Base-by-base conservation (phyloP, 2,113 vertebrate genomes). In the Notarius quadriscutis region DNA sequence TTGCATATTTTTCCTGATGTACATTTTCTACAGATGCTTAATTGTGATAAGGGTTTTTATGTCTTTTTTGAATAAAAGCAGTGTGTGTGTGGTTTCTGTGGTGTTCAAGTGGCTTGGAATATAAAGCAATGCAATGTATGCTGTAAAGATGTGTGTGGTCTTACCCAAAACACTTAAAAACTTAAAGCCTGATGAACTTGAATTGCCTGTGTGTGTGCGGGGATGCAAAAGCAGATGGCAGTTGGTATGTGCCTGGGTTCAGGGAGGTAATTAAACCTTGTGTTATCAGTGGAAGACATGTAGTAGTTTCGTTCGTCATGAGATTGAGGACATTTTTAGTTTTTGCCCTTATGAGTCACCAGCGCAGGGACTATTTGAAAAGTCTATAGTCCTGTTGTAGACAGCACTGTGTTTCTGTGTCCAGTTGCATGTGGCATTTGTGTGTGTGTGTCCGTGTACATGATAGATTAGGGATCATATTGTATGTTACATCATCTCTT, bases 41-140 rank as follows among this genome's bases (percentile, higher is more conserved):
- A 93, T 95, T 95, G 94, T 95, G 93, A 95, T 95, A 95, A 95
- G 87, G 91, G 93, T 94, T 95, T 96, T 94, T 95, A 95, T 95
- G 95, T 95, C 94, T 95, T 95, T 95, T 93, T 95, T 96, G 93
- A 93, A 93, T 90, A 93, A 87, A 90, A 89, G 87, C 87, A 77
- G 91, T 92, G 83, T 92, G 89, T 93, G 87, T 89, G 94, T 94
- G 92, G 90, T 93, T 93, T 93, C 90, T 88, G 91, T 93, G 92
- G 86, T 86, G 89, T 93, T 89, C 88, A 90, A 86, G 92, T 93
- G 93, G 92, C 93, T 93, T 93, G 89, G 81, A 92, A 92, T 91
- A 62, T 91, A 92, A 93, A 93, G 85, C 92, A 88, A 89, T 89
- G 87, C 78, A 60, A 53, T 34, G 77, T 62, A 78, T 92, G 90